Base-by-base conservation (phyloP, 2,888 invertebrate genomes). In the Drosophila yooni region DNA sequence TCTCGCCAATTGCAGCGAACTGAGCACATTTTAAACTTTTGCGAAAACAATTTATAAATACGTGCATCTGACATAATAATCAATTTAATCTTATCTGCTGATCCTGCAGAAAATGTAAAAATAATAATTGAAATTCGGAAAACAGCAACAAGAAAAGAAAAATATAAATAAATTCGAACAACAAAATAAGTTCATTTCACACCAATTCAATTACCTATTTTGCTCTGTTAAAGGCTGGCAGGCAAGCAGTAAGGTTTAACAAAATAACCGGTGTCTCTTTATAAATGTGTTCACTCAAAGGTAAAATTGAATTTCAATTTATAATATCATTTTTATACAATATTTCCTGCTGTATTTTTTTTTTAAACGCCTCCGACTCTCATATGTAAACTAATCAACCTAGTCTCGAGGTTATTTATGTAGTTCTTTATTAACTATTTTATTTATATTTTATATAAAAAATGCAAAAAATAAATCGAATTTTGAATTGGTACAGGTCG, bases 311-410 rank as follows among this genome's bases (percentile, higher is more conserved):
- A 43, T 5, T 43, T 43, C 11, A 11, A 11, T 43, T 43, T n/a
- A n/a, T n/a, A 43, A n/a, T n/a, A 43, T n/a, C 5, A n/a, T 6
- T 5, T 40, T 4, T 5, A 15, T 6, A 6, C 15, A 7, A 36
- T 5, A n/a, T n/a, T n/a, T 8, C 2, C 10, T n/a, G n/a, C 36
- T 15, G 6, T 15, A n/a, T 10, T 2, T 40, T 5, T 2, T 40
- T 5, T n/a, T n/a, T n/a, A 4, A 10, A 2, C 10, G 0, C 11
- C n/a, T n/a, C 40, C 2, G n/a, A 2, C 11, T 11, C 11, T n/a
- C 40, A 11, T 1, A 1, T 40, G n/a, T n/a, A 6, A 40, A 5
- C 40, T n/a, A 11, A n/a, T n/a, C 40, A 43, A n/a, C 2, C 0
- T 2, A 15, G 36, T 15, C 18, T 36, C 8, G 11, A 34, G 11